Base-by-base conservation (phyloP, 1,140 invertebrate genomes). In the Chironomus striatipennis region DNA sequence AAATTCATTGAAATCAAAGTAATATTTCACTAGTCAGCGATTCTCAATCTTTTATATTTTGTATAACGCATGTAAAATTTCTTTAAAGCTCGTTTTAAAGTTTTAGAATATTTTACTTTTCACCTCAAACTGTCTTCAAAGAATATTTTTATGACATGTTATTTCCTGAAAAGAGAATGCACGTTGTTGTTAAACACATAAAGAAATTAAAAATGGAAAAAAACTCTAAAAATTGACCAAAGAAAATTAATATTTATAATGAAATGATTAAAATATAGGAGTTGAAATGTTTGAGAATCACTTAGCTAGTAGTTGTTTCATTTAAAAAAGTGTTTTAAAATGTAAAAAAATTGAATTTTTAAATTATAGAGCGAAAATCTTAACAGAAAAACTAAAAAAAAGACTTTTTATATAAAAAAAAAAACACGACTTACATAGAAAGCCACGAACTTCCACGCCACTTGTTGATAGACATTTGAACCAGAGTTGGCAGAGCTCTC, bases 211-310 rank as follows among this genome's bases (percentile, higher is more conserved):
- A 57, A 57, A 47, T 47, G 15, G 15, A 47, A 15, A 57, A n/a
- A 57, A 57, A 57, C n/a, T 57, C n/a, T 7, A 57, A 57, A 57
- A 57, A 57, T 57, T 10, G 47, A 57, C 47, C 47, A 57, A 57
- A 57, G 15, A 57, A 15, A 1, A 57, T 1, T 12, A 57, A n/a
- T 47, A 2, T 47, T 10, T 47, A 47, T 2, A 47, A 47, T n/a
- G 1, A 57, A 57, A 15, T 12, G 47, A 57, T 12, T 12, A 57
- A 15, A 57, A n/a, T 57, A 57, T n/a, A 57, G 47, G 5, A 57
- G 47, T 57, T 57, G 47, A 57, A 57, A 57, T 12, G 47, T 57
- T 57, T 57, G 47, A 57, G 47, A 57, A 57, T 57, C 47, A 57
- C 47, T 57, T 57, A 57, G 47, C 47, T 57, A 57, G 47, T 57